Evolutionary conservation across 2,888 invertebrate species (phyloP), one percentile per base, ranked within the genome.

Genomic region (Orchesella flavescens): DNA sequence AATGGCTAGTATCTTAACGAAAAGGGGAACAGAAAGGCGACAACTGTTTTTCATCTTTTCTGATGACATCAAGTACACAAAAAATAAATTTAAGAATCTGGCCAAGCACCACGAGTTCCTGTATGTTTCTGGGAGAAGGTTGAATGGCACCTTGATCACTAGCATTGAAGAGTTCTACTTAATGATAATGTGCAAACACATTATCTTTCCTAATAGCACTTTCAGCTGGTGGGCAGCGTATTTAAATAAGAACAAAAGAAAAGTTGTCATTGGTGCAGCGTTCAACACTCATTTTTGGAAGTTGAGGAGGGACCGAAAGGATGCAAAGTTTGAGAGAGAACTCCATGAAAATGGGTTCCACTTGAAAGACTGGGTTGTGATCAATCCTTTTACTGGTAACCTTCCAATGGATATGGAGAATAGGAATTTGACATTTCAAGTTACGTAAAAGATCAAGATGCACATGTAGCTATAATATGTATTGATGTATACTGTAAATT

Each of bases 171-270:
- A 76, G 10, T 74, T 74, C 34, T 63, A 63, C 19, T 23, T 74
- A 24, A 74, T 74, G 61, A 43, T 44, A 1, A 43, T 43, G 21
- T 74, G 74, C 44, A 59, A 61, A 23, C 44, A 74, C 43, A 19
- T 63, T n/a, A 74, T 74, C 9, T 61, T 43, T 63, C n/a, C 61
- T 7, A 74, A 74, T 44, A 74, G 74, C 44, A 63, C 61, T 1
- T 74, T 61, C 19, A 44, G 44, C 15, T 74, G 74, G 74, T 74
- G 74, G 74, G 74, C 74, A 13, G 74, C 74, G n/a, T 76, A 76
- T 43, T 44, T 76, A 21, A 76, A 15, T 21, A 53, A 10, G 53
- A 53, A 17, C 53, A 53, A 53, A 53, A 17, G 17, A 10, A 53
- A 53, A 53, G 17, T 53, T 53, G 53, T 53, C 10, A 53, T 53